Base-by-base conservation (phyloP, 2,113 vertebrate species). In the Choloepus hoffmanni region DNA sequence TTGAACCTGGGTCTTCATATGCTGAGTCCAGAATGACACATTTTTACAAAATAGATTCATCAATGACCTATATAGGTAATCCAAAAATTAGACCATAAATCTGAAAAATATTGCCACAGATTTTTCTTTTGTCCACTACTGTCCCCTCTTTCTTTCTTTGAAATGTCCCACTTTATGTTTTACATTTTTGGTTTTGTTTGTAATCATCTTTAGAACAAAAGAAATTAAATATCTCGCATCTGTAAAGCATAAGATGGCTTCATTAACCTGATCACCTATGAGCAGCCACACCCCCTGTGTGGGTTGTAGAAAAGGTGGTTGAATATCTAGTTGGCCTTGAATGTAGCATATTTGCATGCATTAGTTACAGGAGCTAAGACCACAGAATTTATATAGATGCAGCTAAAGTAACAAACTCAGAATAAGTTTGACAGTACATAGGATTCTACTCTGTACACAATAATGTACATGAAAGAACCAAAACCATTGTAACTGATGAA, bases 171-270 rank as follows among this genome's bases (percentile, higher is more conserved):
- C 12, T 58, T 85, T 40, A n/a, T 72, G 21, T 92, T 63, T 95
- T 60, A 55, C 13, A 74, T 23, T 14, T 36, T 67, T 50, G 43
- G 8, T 72, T 93, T 89, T 92, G 16, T 70, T 77, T 88, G 33
- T 13, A 85, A 58, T 48, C 24, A 62, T 63, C 83, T 90, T 90
- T 76, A 70, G 55, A 67, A 10, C 36, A 76, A 26, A 85, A 89
- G 28, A 53, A 70, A 18, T 67, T 72, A 65, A 77, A 26, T 62
- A 50, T 36, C 55, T 96, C 76, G 36, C 0, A 60, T 45, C 26
- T 94, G 68, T n/a, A 68, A 85, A 82, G 48, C 43, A 89, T 62
- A 63, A 67, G 30, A 40, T 88, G 3, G 72, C 89, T 92, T 92
- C 26, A 89, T 86, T 91, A 63, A 74, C 33, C 13, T 45, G 0